These are phyloP conservation scores for Salminus brasiliensis DNA, from an alignment of 2,113 vertebrate species.

Conservation along the genomic window DNA sequence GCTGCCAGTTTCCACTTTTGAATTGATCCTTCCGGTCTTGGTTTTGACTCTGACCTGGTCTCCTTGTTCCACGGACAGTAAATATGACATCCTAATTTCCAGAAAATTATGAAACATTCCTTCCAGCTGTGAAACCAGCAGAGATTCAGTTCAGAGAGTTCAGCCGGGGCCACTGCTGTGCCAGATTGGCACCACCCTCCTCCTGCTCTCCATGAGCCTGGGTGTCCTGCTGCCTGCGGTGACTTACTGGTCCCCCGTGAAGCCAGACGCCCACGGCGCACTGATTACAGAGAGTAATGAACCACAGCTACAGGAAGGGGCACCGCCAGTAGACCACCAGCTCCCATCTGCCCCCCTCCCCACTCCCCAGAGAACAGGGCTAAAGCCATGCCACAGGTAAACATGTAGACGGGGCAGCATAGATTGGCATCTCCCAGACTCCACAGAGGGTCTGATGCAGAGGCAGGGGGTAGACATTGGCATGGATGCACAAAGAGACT, in stretches of 20 bases:
- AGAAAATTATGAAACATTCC: background rate
- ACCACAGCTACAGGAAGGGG: slow-evolving; percentile 55
- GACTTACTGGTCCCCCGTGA: slow-evolving; percentile 41
- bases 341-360: slow-evolving; percentile 28
- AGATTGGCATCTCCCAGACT: slow-evolving; percentile 48
- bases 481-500: slow-evolving; percentile 23
- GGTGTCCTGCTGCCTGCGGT: slow-evolving; percentile 38
- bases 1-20: no score
- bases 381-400: slow-evolving; percentile 42
- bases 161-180: background rate
- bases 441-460: slow-evolving; percentile 15
- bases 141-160: background rate
- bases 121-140: background rate
- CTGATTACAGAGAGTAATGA: slow-evolving; percentile 54
- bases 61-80: background rate
- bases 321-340: slow-evolving; percentile 42
- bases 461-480: background rate
- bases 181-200: background rate
- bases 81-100: background rate
- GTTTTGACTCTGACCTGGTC: background rate
- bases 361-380: slow-evolving; percentile 35
- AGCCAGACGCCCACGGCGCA: slow-evolving; percentile 44
- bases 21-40: background rate
- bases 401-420: slow-evolving; percentile 29
- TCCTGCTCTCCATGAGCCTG: slow-evolving; percentile 1